These are phyloP conservation scores for Acleris cristana DNA, from an alignment of 2,888 invertebrate species.

Conservation along the genomic window DNA sequence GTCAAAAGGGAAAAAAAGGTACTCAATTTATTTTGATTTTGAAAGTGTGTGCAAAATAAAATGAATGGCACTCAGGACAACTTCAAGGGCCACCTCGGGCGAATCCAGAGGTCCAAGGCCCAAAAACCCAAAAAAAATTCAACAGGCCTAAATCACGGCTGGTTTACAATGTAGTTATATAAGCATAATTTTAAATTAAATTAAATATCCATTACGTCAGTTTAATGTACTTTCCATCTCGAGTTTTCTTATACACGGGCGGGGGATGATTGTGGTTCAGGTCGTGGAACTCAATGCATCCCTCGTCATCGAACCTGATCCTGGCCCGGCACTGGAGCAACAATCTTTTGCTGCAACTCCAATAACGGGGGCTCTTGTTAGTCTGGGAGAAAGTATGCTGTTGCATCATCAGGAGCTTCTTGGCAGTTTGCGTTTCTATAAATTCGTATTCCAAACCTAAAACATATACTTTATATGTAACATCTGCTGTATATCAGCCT, in stretches of 20 bases:
- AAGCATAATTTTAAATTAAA: too few relatives aligned
- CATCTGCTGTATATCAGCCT: too few relatives aligned
- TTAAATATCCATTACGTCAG: neutral
- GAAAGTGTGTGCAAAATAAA: too few relatives aligned
- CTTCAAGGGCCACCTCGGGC: too few relatives aligned
- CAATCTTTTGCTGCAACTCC: slow-evolving; percentile 22
- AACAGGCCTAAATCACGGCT: too few relatives aligned
- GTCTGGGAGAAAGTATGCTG: slow-evolving; percentile 27
- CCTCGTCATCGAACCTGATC: slow-evolving; percentile 25
- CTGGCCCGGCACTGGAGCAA: slow-evolving; percentile 40
- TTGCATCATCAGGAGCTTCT: slow-evolving; percentile 29
- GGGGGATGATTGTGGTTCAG: slow-evolving; percentile 39
- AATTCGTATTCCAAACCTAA: slow-evolving; percentile 10
- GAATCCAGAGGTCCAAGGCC: too few relatives aligned
- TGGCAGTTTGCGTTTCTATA: slow-evolving; percentile 14
- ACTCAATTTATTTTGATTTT: too few relatives aligned
- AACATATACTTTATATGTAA: neutral
- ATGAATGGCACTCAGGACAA: too few relatives aligned
- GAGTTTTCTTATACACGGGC: slow-evolving; percentile 15
- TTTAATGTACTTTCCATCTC: slow-evolving; percentile 17
- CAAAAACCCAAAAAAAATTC: too few relatives aligned
- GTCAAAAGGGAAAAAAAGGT: too few relatives aligned
- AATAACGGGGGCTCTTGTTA: slow-evolving; percentile 22
- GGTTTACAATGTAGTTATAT: too few relatives aligned
- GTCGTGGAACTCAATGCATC: slow-evolving; percentile 29